Conservation (phyloP, 35 echinoderm and acorn worm species). For the Apostichopus californicus region DNA sequence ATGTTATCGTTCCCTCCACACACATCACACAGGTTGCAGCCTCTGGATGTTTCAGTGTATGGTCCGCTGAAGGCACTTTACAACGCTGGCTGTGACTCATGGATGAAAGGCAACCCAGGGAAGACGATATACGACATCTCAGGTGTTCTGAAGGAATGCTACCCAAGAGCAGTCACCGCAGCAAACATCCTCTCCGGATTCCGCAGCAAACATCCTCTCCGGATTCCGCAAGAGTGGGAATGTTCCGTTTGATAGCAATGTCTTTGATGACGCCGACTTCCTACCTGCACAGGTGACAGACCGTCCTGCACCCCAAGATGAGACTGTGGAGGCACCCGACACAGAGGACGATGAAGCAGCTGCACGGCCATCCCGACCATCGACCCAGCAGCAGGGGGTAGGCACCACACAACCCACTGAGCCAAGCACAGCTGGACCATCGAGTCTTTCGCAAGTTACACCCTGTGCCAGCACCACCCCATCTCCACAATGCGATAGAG, state of each 20-base stretch:
- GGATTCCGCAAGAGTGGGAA: slow-evolving; percentile 1
- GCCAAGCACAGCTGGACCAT: neutral
- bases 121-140: slow-evolving; percentile 40
- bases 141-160: slow-evolving; percentile 3
- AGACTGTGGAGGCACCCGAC: neutral
- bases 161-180: neutral
- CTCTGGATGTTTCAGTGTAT: slow-evolving; percentile 32
- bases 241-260: neutral
- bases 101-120: slow-evolving; percentile 45
- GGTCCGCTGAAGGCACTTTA: slow-evolving; percentile 21
- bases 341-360: no score
- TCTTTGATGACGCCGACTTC: neutral
- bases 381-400: no score
- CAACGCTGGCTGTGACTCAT: neutral
- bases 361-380: no score
- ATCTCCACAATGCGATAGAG: no score
- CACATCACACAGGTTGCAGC: slow-evolving; percentile 24
- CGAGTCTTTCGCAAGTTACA: neutral
- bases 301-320: neutral
- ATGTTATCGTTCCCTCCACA: slow-evolving; percentile 28
- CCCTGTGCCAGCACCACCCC: neutral
- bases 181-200: neutral
- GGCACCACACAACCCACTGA: no score
- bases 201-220: neutral
- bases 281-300: neutral